Base-by-base conservation (phyloP, 2,888 invertebrate species). In the Hololepta plana region DNA sequence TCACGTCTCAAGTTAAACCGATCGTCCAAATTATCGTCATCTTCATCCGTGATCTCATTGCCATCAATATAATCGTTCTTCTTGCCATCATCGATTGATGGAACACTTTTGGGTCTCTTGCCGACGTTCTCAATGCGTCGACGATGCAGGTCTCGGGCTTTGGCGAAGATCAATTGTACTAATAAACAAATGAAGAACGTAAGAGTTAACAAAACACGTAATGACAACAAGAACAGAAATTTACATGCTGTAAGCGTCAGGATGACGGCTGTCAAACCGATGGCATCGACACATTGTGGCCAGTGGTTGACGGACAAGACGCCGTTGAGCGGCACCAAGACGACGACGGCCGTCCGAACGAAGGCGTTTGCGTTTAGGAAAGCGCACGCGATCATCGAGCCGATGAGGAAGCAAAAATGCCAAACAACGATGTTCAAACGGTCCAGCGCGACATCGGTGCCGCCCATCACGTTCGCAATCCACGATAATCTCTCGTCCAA, bases 401-500 rank as follows among this genome's bases (percentile, higher is more conserved):
- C 24, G 14, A 55, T 29, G 22, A 54, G 35, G 32, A 53, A 50
- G 2, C 37, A 38, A 2, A 40, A 34, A 35, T 55, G 54, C 47
- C 49, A 50, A 5, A 51, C 16, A 12, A 53, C 40, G 2, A 49
- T 28, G 29, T 17, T 17, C n/a, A 54, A 33, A 14, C 47, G 35
- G 31, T 49, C 51, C n/a, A 53, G 36, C 5, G 49, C 46, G 23
- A 44, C 30, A 38, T 55, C 53, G 8, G 54, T 53, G 12, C 52
- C 56, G 15, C 56, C 56, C 20, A 54, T 32, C n/a, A 46, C 43
- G 15, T 39, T 33, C 15, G 44, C 43, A 13, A 52, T 38, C 55
- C 55, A 55, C 5, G 40, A 27, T 4, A 55, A 31, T 14, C 45
- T 42, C 26, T 51, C 47, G 31, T 55, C 55, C 21, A 56, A 36